Evolutionary conservation across 2,113 vertebrate genomes (phyloP).

Genomic region (Pampusana beccarii): DNA sequence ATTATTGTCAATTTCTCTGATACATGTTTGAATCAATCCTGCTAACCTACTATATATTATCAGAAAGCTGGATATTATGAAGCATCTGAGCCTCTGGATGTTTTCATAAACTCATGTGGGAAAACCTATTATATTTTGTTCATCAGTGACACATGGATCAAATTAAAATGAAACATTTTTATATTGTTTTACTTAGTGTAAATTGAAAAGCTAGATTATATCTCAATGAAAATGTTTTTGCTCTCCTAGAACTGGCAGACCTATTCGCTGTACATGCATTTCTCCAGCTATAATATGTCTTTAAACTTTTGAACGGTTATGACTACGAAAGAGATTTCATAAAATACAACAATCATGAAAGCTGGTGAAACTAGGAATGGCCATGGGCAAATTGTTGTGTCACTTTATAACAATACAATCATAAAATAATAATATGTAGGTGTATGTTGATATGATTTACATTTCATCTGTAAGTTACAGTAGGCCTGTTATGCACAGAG

Average conservation of each 20-base stretch:
- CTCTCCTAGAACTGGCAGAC: neutral
- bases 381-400: neutral
- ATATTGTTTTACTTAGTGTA: conserved; percentile 52
- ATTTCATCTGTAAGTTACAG: neutral
- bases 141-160: conserved; percentile 42
- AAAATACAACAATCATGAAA: neutral
- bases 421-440: neutral
- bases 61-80: conserved; percentile 39
- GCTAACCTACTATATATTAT: conserved; percentile 1
- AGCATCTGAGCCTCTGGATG: conserved; percentile 11
- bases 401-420: neutral
- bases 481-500: neutral
- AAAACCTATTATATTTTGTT: conserved; percentile 48
- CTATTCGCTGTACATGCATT: neutral
- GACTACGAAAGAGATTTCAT: neutral
- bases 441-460: neutral
- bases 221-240: conserved; percentile 49
- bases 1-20: conserved; percentile 32
- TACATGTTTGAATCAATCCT: neutral
- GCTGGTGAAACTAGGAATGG: neutral
- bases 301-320: neutral
- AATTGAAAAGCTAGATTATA: conserved; percentile 60
- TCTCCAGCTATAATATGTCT: neutral
- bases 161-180: conserved; percentile 60
- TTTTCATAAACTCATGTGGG: conserved; percentile 47